phyloP scores from a whole-genome alignment of 1,140 invertebrate genomes.

The Cyrtorhinus lividipennis region DNA sequence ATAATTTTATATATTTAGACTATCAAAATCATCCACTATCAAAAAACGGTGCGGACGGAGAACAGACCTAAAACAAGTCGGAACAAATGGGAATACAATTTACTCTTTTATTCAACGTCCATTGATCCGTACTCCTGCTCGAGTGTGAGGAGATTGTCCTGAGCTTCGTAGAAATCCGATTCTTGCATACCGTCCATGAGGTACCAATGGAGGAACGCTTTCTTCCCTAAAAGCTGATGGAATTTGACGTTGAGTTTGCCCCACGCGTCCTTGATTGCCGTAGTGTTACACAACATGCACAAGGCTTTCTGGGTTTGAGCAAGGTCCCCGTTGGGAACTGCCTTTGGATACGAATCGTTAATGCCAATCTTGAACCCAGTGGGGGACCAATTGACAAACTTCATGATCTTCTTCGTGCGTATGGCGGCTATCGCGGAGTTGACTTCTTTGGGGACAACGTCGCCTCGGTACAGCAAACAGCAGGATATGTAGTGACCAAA shows the following conservation, averaged over 20 bases:
- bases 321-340: conserved; percentile 59
- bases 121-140: conserved; percentile 38
- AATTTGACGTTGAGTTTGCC: conserved; percentile 47
- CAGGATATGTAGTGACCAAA: conserved; percentile 39
- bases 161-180: conserved; percentile 45
- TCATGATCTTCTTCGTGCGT: conserved; percentile 39
- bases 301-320: conserved; percentile 66
- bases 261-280: conserved; percentile 69
- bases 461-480: conserved; percentile 60
- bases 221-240: conserved; percentile 44
- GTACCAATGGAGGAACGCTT: conserved; percentile 24
- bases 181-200: conserved; percentile 43
- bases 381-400: conserved; percentile 45
- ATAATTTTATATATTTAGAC: no score
- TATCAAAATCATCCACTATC: no score
- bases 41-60: no score
- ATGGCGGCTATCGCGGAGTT: conserved; percentile 52
- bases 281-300: conserved; percentile 72
- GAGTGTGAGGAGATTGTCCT: conserved; percentile 39
- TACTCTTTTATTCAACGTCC: not conserved
- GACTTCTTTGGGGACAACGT: conserved; percentile 48
- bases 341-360: conserved; percentile 70
- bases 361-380: conserved; percentile 47
- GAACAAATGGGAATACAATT: no score
- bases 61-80: no score